Evolutionary conservation across 2,888 invertebrate species (phyloP).

Genomic region (Xylota segnis): DNA sequence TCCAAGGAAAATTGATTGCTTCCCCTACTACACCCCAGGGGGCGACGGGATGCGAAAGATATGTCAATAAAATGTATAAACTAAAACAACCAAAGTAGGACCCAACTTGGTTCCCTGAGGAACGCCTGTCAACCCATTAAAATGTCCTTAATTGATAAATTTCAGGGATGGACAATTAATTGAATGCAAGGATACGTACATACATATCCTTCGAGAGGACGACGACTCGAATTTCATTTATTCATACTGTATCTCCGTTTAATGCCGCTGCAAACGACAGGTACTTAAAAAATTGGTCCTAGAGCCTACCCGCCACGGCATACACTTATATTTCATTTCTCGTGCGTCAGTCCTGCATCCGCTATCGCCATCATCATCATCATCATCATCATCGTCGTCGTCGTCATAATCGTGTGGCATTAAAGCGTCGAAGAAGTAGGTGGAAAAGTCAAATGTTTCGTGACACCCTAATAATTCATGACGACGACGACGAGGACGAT

Average conservation of each 20-base stretch:
- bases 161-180: slow-evolving; percentile 34
- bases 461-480: slow-evolving; percentile 52
- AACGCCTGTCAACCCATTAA: slow-evolving; percentile 22
- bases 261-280: slow-evolving; percentile 37
- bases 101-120: neutral
- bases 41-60: neutral
- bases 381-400: slow-evolving; percentile 25
- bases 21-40: slow-evolving; percentile 21
- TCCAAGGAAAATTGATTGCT: slow-evolving; percentile 65
- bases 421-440: slow-evolving; percentile 57
- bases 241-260: slow-evolving; percentile 22
- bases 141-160: slow-evolving; percentile 45
- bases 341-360: slow-evolving; percentile 1
- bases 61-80: slow-evolving; percentile 15
- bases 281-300: slow-evolving; percentile 21
- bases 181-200: neutral
- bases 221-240: slow-evolving; percentile 11
- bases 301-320: slow-evolving; percentile 17
- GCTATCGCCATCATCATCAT: neutral
- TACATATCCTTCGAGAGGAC: too few relatives aligned
- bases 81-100: slow-evolving; percentile 5
- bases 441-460: slow-evolving; percentile 73
- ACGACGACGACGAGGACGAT: slow-evolving; percentile 12
- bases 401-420: slow-evolving; percentile 41
- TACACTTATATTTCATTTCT: slow-evolving; percentile 15